Conservation (phyloP, 2,888 invertebrate genomes). For the Cotesia congregata region DNA sequence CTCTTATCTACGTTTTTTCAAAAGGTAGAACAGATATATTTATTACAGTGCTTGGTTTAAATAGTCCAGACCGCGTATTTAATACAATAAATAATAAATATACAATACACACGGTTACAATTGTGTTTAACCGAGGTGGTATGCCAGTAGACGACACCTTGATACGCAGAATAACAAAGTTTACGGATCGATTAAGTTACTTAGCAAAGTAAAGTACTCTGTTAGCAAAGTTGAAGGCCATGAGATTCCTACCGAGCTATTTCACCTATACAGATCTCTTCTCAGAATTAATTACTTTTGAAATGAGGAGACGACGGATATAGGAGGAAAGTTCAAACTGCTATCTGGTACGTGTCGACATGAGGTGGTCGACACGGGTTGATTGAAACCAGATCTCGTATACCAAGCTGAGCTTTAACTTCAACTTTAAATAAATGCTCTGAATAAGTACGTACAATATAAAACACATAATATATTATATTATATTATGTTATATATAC, state of each 20-base stretch:
- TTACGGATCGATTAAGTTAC: conserved; percentile 11
- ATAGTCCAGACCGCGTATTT: not conserved
- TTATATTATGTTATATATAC: not conserved
- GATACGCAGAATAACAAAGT: conserved; percentile 1
- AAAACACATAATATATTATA: no score
- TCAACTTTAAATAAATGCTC: conserved; percentile 5
- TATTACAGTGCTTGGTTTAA: not conserved
- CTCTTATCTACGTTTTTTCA: not conserved
- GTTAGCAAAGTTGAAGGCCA: not conserved
- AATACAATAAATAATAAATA: not conserved
- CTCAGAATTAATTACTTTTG: conserved; percentile 22
- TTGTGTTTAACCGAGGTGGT: not conserved
- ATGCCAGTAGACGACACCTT: conserved; percentile 14
- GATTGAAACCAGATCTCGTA: conserved; percentile 44
- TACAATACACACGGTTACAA: not conserved
- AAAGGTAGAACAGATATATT: not conserved
- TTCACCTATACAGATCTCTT: conserved; percentile 10
- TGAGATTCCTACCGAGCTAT: not conserved
- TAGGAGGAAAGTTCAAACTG: conserved; percentile 17
- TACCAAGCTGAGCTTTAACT: not conserved
- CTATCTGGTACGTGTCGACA: conserved; percentile 48
- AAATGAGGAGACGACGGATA: conserved; percentile 11
- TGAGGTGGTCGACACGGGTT: conserved; percentile 36
- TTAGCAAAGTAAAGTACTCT: not conserved
- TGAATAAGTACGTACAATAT: not conserved